A percentile compares a stretch with the other conserved stretches of the same genome.
Evolutionary conservation across 2,113 vertebrate genomes (phyloP).

Genomic region (Platichthys stellatus): DNA sequence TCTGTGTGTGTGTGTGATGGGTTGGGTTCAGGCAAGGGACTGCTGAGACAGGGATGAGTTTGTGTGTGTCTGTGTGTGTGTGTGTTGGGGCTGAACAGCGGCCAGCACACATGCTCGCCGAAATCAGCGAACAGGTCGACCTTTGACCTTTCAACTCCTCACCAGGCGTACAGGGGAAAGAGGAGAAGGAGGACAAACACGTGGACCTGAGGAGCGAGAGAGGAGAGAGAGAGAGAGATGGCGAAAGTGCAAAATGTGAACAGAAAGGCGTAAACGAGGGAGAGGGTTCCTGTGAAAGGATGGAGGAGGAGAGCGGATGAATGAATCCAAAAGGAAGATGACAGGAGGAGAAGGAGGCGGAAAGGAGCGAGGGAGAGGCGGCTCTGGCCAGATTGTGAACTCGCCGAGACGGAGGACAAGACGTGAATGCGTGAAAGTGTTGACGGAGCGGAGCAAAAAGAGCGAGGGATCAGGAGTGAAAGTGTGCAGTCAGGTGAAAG

Average conservation of each 20-base stretch:
- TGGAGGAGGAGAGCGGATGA: constrained; percentile 10
- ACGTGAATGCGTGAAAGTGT: constrained; percentile 56
- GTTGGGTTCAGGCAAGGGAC: constrained; percentile 36
- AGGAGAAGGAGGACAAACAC: background rate
- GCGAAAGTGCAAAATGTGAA: background rate
- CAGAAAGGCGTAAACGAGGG: background rate
- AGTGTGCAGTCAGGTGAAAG: constrained; percentile 80
- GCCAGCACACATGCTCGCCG: constrained; percentile 7
- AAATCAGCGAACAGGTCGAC: constrained; percentile 20
- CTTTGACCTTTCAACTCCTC: constrained; percentile 31
- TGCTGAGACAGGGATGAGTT: constrained; percentile 26
- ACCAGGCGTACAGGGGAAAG: constrained; percentile 3
- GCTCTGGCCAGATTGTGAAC: constrained; percentile 13
- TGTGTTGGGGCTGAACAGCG: background rate
- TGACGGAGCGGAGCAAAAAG: constrained; percentile 52
- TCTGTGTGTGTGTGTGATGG: constrained; percentile 23
- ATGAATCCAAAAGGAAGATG: constrained; percentile 42
- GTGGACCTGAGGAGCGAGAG: background rate
- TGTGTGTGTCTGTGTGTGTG: background rate
- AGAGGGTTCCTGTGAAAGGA: background rate
- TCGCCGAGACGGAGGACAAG: constrained; percentile 30
- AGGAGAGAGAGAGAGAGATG: background rate
- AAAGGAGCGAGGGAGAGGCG: constrained; percentile 1
- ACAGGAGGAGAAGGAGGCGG: constrained; percentile 13
- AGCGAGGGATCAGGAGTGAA: constrained; percentile 62